A percentile compares a stretch with the other conserved stretches of the same genome.
Conservation (phyloP, 1,140 invertebrate genomes). For the Brachionus plicatilis region DNA sequence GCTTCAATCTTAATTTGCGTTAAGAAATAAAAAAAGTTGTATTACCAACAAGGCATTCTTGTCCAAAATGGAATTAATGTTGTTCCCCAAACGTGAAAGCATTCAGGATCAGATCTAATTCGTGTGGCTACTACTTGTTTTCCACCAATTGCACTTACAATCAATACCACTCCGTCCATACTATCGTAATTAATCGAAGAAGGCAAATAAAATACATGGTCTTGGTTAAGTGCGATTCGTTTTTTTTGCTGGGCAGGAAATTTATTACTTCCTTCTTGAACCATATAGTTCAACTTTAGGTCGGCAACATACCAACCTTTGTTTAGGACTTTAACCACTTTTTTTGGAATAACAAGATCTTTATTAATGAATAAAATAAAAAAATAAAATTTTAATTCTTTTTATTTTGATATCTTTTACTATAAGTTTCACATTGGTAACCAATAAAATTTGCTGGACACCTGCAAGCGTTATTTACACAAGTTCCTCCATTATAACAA, state of each 20-base stretch:
- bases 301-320: slow-evolving; percentile 37
- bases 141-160: background rate
- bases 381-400: background rate
- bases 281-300: background rate
- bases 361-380: background rate
- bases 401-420: background rate
- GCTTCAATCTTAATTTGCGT: background rate
- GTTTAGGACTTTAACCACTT: slow-evolving; percentile 28
- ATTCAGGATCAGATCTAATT: background rate
- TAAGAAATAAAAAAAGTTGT: background rate
- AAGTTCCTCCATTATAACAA: slow-evolving; percentile 27
- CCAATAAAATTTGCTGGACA: slow-evolving; percentile 35
- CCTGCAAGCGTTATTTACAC: slow-evolving; percentile 17
- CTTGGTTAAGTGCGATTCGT: background rate
- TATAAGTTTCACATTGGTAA: slow-evolving; percentile 35
- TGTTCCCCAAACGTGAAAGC: slow-evolving; percentile 37
- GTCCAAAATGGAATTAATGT: slow-evolving; percentile 23
- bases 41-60: slow-evolving; percentile 32
- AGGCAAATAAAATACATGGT: slow-evolving; percentile 18
- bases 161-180: background rate
- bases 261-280: background rate
- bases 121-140: background rate
- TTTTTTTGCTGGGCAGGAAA: background rate
- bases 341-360: background rate
- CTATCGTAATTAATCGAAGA: background rate